These are phyloP conservation scores for Dioctria rufipes DNA, from an alignment of 2,888 invertebrate species.

Conservation along the genomic window DNA sequence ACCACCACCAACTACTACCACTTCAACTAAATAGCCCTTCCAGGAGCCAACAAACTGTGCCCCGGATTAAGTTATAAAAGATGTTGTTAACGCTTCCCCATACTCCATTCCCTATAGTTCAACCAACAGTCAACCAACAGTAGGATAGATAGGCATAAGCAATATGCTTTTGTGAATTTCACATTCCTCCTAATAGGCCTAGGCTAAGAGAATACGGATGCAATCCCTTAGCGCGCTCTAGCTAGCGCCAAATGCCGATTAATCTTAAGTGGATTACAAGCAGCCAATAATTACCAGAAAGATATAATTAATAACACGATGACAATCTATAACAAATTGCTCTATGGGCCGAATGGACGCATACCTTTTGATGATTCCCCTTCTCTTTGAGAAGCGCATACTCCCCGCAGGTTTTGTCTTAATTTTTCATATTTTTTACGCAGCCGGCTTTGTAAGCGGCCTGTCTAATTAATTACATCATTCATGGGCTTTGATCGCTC, in stretches of 20 bases:
- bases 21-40: no score
- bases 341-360: background rate
- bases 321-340: conserved; percentile 60
- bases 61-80: conserved; percentile 32
- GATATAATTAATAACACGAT: conserved; percentile 59
- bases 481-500: conserved; percentile 56
- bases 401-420: conserved; percentile 58
- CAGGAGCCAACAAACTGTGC: background rate
- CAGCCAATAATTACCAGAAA: conserved; percentile 52
- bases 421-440: conserved; percentile 57
- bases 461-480: conserved; percentile 59
- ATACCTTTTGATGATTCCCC: conserved; percentile 43
- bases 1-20: background rate
- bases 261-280: conserved; percentile 19
- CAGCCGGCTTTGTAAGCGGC: conserved; percentile 45
- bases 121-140: no score
- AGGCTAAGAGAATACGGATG: background rate
- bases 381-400: conserved; percentile 23
- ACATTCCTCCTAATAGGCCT: no score
- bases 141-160: no score
- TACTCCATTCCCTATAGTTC: background rate
- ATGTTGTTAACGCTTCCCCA: conserved; percentile 1
- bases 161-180: no score
- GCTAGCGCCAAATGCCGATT: conserved; percentile 15
- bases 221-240: background rate